Evolutionary conservation across 2,113 vertebrate species (phyloP).

Genomic region (Tursiops truncatus): DNA sequence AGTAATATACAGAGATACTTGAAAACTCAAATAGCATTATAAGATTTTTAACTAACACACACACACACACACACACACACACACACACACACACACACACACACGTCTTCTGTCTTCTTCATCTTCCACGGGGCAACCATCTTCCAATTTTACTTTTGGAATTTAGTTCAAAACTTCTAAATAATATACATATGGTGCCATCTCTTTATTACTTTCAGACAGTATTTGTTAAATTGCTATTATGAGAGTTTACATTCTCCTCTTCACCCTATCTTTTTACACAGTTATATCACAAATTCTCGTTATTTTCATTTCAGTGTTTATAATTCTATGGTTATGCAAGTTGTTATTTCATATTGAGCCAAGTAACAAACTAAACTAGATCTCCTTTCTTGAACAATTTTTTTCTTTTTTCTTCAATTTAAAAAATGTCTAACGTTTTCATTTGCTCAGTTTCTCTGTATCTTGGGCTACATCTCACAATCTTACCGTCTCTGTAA

Average conservation of each 20-base stretch:
- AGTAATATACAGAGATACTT: not conserved
- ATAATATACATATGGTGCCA: not conserved
- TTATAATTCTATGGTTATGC: not conserved
- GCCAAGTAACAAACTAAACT: not conserved
- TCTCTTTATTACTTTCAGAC: not conserved
- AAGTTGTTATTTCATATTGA: not conserved
- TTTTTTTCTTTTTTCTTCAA: not conserved
- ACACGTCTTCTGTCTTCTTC: not conserved
- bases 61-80: not conserved
- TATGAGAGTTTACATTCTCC: not conserved
- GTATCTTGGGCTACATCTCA: not conserved
- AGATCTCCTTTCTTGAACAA: not conserved
- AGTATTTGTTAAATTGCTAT: not conserved
- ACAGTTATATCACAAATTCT: not conserved
- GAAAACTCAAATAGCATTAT: not conserved
- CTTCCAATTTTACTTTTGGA: slow-evolving; percentile 26
- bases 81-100: not conserved
- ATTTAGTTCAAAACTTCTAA: not conserved
- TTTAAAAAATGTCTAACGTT: not conserved
- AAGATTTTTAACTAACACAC: not conserved
- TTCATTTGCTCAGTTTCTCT: not conserved
- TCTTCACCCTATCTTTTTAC: not conserved
- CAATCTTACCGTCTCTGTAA: not conserved
- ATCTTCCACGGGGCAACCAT: not conserved
- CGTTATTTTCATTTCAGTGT: slow-evolving; percentile 16